Conservation (phyloP, 35 echinoderm and acorn worm genomes). For the Chiridota heheva region DNA sequence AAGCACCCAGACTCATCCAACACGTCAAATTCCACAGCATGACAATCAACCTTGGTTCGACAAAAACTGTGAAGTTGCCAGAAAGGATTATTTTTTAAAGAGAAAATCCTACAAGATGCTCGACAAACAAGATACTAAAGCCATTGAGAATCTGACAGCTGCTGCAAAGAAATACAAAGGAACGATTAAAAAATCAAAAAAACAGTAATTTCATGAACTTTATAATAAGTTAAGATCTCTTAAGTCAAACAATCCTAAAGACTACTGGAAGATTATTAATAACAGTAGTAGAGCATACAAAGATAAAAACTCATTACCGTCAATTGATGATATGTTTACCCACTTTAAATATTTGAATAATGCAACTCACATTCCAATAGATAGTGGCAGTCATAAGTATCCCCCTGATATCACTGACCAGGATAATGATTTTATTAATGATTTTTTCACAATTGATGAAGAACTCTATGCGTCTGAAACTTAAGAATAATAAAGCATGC, state of each 20-base stretch:
- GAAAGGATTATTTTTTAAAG: too few relatives aligned
- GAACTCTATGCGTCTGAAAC: neutral
- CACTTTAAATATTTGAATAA: constrained; percentile 4
- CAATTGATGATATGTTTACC: neutral
- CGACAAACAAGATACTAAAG: neutral
- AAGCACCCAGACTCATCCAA: too few relatives aligned
- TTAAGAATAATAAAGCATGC: too few relatives aligned
- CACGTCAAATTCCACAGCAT: too few relatives aligned
- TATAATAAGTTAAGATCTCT: neutral
- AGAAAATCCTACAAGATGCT: too few relatives aligned
- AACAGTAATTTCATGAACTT: neutral
- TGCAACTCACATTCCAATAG: too few relatives aligned
- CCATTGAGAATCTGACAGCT: neutral
- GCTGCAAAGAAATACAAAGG: neutral
- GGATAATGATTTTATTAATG: constrained; percentile 23
- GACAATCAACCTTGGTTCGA: too few relatives aligned
- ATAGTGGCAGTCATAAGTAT: neutral
- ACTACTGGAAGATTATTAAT: constrained; percentile 3
- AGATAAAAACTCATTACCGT: too few relatives aligned
- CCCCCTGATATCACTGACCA: neutral
- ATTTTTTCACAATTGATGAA: neutral
- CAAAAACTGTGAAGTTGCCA: too few relatives aligned
- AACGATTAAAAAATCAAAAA: neutral
- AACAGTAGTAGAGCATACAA: neutral
- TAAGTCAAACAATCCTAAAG: neutral